A percentile compares a stretch with the other conserved stretches of the same genome.
Conservation (phyloP, 2,888 invertebrate species). For the Apamea epomidion region DNA sequence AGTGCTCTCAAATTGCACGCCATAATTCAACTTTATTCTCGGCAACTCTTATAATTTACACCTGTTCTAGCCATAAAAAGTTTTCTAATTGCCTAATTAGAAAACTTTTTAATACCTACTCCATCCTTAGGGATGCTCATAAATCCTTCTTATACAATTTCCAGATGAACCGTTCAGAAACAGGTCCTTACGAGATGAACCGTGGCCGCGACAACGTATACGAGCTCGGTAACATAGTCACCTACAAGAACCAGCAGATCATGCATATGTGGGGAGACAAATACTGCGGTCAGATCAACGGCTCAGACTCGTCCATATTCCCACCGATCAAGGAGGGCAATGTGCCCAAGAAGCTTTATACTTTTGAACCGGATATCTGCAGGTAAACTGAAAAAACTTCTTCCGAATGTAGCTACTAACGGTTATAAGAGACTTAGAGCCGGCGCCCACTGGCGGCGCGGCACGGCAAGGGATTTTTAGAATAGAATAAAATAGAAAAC, state of each 20-base stretch:
- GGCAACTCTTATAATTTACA: neutral
- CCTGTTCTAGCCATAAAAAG: neutral
- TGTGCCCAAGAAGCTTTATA: constrained; percentile 81
- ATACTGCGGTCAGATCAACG: constrained; percentile 89
- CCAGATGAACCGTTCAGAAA: constrained; percentile 88
- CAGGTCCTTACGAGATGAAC: constrained; percentile 90
- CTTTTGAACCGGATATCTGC: constrained; percentile 91
- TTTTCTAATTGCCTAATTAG: neutral
- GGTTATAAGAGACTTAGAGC: neutral
- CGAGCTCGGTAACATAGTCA: constrained; percentile 86
- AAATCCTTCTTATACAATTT: neutral
- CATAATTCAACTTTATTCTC: neutral
- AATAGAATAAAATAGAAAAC: no score
- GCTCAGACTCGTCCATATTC: constrained; percentile 90
- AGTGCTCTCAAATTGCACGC: neutral
- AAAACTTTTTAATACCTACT: neutral
- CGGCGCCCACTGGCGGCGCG: no score
- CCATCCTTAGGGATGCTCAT: neutral
- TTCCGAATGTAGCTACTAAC: neutral
- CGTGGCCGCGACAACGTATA: constrained; percentile 88
- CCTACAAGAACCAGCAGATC: constrained; percentile 80
- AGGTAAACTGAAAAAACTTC: constrained; percentile 74
- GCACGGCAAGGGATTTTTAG: no score
- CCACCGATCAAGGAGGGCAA: constrained; percentile 84
- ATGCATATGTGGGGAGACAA: constrained; percentile 82